Conservation (phyloP, 2,888 invertebrate species). For the Cerastis rubricosa region DNA sequence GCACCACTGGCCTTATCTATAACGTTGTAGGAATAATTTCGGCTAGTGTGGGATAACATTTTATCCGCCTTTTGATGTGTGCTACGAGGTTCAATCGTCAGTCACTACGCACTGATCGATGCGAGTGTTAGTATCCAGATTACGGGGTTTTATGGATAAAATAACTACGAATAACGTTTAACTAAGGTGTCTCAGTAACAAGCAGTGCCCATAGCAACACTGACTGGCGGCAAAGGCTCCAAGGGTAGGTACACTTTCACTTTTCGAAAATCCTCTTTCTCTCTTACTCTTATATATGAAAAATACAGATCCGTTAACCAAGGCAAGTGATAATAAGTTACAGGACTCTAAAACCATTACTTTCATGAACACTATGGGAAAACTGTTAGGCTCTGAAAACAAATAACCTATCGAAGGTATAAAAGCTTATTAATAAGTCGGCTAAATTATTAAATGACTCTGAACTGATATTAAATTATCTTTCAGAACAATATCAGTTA, state of each 20-base stretch:
- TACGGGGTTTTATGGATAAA: neutral
- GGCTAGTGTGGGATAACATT: neutral
- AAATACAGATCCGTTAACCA: neutral
- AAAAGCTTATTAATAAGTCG: neutral
- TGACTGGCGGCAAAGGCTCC: neutral
- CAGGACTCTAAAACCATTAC: neutral
- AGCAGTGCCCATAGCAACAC: neutral
- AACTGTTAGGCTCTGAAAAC: neutral
- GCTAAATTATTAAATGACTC: conserved; percentile 10
- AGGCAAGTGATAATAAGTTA: neutral
- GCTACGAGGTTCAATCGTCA: neutral
- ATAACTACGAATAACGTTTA: neutral
- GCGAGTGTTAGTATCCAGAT: neutral
- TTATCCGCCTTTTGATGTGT: neutral
- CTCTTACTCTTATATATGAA: neutral
- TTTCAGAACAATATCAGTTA: conserved; percentile 9
- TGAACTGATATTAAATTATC: conserved; percentile 9
- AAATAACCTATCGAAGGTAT: neutral
- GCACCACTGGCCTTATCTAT: neutral
- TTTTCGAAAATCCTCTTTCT: neutral
- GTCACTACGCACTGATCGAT: conserved; percentile 11
- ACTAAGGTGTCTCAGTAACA: neutral
- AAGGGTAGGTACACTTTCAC: neutral
- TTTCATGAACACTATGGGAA: neutral
- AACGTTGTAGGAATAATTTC: neutral